These are phyloP conservation scores for Tympanoctomys barrerae DNA, from an alignment of 2,797 vertebrate genomes.

Conservation along the genomic window DNA sequence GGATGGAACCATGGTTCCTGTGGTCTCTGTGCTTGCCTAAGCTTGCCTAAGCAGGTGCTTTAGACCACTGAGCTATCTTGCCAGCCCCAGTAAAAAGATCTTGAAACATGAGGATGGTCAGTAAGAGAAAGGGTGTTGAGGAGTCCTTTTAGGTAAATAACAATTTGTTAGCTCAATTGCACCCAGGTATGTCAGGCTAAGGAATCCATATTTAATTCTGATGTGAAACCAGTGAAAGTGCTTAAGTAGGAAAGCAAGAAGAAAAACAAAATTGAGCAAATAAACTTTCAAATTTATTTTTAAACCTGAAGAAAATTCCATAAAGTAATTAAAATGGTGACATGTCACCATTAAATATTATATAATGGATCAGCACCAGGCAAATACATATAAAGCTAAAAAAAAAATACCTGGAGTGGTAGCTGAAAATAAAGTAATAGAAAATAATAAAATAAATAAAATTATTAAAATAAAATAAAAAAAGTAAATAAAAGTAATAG, in stretches of 20 bases:
- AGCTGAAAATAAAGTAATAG: neutral
- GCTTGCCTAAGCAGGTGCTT: no score
- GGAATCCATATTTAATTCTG: neutral
- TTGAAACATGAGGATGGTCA: neutral
- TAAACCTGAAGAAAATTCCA: neutral
- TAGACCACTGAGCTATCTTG: no score
- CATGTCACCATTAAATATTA: neutral
- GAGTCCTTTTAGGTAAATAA: neutral
- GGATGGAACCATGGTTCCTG: no score
- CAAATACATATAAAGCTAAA: neutral
- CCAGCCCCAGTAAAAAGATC: neutral
- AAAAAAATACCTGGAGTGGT: neutral
- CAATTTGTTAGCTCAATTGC: neutral
- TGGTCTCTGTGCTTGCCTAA: no score
- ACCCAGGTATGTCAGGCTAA: rapidly evolving
- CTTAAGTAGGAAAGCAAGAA: neutral
- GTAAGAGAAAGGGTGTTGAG: neutral
- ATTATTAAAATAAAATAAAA: neutral
- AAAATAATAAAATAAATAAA: neutral
- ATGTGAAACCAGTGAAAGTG: neutral
- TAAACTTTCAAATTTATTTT: neutral
- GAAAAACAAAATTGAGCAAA: neutral
- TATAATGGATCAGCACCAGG: neutral
- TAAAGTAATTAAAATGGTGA: neutral
- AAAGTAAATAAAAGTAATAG: no score